Conservation (phyloP, 2,797 vertebrate genomes). For the Karalla daura region DNA sequence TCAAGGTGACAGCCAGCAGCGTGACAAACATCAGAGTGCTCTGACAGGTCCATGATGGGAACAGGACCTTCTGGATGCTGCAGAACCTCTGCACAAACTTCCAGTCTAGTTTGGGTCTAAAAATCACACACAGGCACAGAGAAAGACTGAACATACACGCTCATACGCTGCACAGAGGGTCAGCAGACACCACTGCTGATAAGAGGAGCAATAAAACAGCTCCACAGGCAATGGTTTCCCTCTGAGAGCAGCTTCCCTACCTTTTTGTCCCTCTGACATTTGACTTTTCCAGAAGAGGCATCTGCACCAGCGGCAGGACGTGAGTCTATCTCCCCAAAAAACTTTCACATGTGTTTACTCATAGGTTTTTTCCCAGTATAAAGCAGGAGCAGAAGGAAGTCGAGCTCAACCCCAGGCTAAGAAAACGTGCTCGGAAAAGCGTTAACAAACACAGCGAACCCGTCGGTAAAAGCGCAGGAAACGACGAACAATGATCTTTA, state of each 20-base stretch:
- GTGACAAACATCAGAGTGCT: constrained; percentile 92
- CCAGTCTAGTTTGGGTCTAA: constrained; percentile 86
- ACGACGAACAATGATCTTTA: not conserved
- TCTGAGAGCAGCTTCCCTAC: constrained; percentile 45
- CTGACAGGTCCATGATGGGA: constrained; percentile 87
- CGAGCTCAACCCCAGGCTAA: too few relatives aligned
- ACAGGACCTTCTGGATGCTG: constrained; percentile 88
- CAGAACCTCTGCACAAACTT: constrained; percentile 89
- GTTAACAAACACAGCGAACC: not conserved
- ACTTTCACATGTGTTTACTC: not conserved
- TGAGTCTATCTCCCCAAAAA: not conserved
- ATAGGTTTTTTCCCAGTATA: not conserved
- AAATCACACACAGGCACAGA: not conserved
- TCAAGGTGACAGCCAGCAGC: constrained; percentile 87
- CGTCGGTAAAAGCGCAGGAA: not conserved
- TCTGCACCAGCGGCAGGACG: constrained; percentile 47
- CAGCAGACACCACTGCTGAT: not conserved
- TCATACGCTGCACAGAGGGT: too few relatives aligned
- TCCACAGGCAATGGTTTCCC: too few relatives aligned
- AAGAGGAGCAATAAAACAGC: too few relatives aligned
- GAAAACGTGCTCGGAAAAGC: too few relatives aligned
- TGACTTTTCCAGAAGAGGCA: constrained; percentile 66
- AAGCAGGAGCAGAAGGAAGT: too few relatives aligned
- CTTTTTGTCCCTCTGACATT: constrained; percentile 53
- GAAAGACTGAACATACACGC: not conserved